Base-by-base conservation (phyloP, 2,113 vertebrate genomes). In the Pandion haliaetus region DNA sequence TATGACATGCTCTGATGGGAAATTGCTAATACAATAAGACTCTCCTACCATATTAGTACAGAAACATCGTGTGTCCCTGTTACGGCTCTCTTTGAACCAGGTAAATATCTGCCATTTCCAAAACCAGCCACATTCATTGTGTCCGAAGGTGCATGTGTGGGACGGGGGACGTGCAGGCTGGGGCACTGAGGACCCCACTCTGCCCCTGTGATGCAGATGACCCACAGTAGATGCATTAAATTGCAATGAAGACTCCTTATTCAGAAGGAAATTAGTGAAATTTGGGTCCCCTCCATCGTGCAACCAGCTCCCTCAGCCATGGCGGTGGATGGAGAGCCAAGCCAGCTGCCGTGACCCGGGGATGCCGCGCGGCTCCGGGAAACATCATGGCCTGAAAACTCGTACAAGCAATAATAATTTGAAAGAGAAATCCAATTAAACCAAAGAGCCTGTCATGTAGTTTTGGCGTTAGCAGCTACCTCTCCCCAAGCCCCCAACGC, bases 1-100 rank as follows among this genome's bases (percentile, higher is more conserved):
- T 76, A 97, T 96, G 98, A 98, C 97, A 95, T 86, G 79, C 96
- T 91, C 94, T 97, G 98, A 98, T 52, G 95, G 97, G 80, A 94
- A 97, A 96, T 73, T 73, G 94, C 97, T 98, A 98, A 98, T 93
- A 92, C 84, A 95, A 94, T 67, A 79, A n/a, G 97, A 98, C 97
- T 97, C 47, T 45, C 55, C 89, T 90, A 85, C 86, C 84, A 59
- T 49, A 58, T 92, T 47, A 73, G 95, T 17, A 63, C 52, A 58
- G 90, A 95, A 86, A 84, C 38, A 23, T 3, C 3, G 44, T 5
- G 34, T 82, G 71, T 74, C 96, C 95, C 87, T 94, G 74, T 95
- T 97, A 70, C 17, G 3, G 91, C 82, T 85, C 82, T 26, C 42
- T 88, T 38, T 71, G 88, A 93, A 62, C 49, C 17, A 24, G 45